A percentile compares a stretch with the other conserved stretches of the same genome.
Evolutionary conservation across 1,140 invertebrate species (phyloP).

Genomic region (Trichonephila clavipes): DNA sequence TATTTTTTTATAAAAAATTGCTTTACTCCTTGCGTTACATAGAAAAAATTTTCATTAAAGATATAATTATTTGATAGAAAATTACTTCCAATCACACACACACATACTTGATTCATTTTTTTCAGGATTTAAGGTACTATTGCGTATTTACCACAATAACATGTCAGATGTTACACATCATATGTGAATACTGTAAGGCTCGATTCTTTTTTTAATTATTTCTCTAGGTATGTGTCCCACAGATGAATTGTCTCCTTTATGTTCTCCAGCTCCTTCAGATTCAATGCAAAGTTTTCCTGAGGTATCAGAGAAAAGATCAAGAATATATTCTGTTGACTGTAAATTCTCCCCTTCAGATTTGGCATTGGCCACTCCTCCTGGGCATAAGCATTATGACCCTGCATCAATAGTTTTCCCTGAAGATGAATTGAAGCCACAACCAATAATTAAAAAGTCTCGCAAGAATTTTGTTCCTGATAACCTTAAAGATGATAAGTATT

Average conservation of each 20-base stretch:
- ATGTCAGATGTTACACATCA: too few species aligned
- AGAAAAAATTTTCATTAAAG: too few species aligned
- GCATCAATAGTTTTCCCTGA: conserved; percentile 93
- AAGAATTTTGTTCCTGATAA: conserved; percentile 98
- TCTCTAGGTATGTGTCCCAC: background rate
- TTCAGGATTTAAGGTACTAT: too few species aligned
- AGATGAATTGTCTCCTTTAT: conserved; percentile 26
- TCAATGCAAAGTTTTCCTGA: conserved; percentile 41
- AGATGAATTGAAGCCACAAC: conserved; percentile 97
- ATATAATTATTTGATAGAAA: too few species aligned
- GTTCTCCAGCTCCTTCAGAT: conserved; percentile 21
- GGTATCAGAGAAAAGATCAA: conserved; percentile 22
- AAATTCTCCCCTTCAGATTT: conserved; percentile 80
- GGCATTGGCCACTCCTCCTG: conserved; percentile 80
- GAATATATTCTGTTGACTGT: conserved; percentile 71
- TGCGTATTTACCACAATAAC: too few species aligned
- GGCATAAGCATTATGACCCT: conserved; percentile 82
- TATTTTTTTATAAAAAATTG: too few species aligned
- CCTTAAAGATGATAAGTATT: conserved; percentile 98
- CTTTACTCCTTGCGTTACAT: too few species aligned
- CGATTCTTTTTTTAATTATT: background rate
- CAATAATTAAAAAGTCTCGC: conserved; percentile 99
- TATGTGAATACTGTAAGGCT: too few species aligned
- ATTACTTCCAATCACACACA: too few species aligned
- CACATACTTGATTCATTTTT: too few species aligned